These are phyloP conservation scores for Empidonax alnorum DNA, from an alignment of 2,113 vertebrate species.

Conservation along the genomic window DNA sequence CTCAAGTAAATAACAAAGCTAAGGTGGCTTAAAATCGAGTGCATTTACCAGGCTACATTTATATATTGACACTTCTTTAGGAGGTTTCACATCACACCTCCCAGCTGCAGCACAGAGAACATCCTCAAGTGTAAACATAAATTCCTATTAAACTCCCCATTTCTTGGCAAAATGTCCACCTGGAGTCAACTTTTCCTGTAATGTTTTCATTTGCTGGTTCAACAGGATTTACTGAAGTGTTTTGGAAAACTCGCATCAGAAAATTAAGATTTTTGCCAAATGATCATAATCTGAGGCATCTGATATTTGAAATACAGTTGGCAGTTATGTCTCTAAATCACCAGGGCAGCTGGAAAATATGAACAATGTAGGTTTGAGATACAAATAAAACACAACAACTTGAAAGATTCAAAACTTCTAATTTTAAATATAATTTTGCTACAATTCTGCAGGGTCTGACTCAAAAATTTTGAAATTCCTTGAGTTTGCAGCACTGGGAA, in stretches of 20 bases:
- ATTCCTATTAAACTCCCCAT: not conserved
- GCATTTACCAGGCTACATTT: not conserved
- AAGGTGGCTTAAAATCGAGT: not conserved
- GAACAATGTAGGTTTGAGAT: not conserved
- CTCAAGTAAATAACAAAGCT: not conserved
- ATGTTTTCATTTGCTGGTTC: not conserved
- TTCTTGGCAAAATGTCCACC: not conserved
- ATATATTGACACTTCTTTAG: not conserved
- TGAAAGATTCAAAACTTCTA: not conserved
- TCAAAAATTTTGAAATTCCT: not conserved
- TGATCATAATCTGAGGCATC: not conserved
- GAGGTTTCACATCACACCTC: not conserved
- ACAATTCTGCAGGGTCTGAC: not conserved
- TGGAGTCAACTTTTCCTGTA: not conserved
- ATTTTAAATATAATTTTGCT: not conserved
- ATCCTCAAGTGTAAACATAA: not conserved
- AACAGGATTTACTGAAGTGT: not conserved
- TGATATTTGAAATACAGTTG: not conserved
- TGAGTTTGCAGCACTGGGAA: not conserved
- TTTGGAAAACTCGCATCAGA: not conserved
- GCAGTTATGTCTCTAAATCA: not conserved
- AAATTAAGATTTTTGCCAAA: not conserved
- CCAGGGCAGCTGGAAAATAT: not conserved
- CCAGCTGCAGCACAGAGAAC: not conserved
- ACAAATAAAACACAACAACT: not conserved